Conservation (phyloP, 2,888 invertebrate species). For the Eumacrocentrus americanus region DNA sequence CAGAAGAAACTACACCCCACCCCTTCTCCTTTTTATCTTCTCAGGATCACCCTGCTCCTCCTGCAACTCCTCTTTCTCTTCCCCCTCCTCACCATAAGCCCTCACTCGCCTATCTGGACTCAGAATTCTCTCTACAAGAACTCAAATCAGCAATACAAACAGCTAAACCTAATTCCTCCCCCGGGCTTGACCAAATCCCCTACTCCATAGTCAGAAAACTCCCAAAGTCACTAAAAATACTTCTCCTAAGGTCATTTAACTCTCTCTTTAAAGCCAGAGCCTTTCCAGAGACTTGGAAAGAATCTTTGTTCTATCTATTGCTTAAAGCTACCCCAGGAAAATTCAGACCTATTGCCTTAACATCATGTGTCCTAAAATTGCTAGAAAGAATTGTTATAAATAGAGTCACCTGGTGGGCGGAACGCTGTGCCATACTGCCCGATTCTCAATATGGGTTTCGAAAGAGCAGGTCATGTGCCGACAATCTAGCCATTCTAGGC, state of each 20-base stretch:
- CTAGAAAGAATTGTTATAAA: slow-evolving; percentile 19
- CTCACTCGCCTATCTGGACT: too few relatives aligned
- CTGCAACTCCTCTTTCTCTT: too few relatives aligned
- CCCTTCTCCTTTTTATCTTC: too few relatives aligned
- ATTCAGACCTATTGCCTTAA: slow-evolving; percentile 18
- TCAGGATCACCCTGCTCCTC: too few relatives aligned
- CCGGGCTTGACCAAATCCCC: not conserved
- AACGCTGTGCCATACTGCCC: not conserved
- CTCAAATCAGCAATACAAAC: not conserved
- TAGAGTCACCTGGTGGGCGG: slow-evolving; percentile 18
- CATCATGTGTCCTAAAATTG: slow-evolving; percentile 21
- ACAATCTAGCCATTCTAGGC: slow-evolving; percentile 17
- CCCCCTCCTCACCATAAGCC: too few relatives aligned
- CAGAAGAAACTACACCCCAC: too few relatives aligned
- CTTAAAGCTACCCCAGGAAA: not conserved
- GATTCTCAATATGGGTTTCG: slow-evolving; percentile 23
- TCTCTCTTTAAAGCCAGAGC: not conserved
- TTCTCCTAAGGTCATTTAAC: not conserved
- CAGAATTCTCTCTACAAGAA: too few relatives aligned
- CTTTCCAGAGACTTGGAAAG: too few relatives aligned
- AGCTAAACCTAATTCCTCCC: not conserved
- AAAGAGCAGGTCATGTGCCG: slow-evolving; percentile 2
- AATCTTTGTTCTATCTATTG: slow-evolving; percentile 16
- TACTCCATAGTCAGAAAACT: not conserved
- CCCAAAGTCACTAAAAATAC: not conserved